These are phyloP conservation scores for Tuberolachnus salignus DNA, from an alignment of 2,888 invertebrate species.

Conservation along the genomic window DNA sequence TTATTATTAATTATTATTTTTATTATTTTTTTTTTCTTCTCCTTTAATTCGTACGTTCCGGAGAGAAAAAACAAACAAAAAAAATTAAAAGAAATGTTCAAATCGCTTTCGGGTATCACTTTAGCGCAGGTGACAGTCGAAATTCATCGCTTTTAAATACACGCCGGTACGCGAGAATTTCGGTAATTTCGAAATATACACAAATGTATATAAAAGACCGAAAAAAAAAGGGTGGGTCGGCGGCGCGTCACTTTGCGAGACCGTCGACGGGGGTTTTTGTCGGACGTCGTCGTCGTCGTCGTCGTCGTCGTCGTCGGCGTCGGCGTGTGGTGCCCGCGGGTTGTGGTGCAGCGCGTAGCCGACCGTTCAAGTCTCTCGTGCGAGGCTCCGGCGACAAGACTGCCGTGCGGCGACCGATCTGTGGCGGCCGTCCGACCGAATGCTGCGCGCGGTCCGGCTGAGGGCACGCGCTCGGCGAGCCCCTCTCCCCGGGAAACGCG, in stretches of 20 bases:
- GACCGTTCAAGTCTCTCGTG: conserved; percentile 49
- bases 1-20: not conserved
- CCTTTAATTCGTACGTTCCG: no score
- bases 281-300: conserved; percentile 6
- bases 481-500: conserved; percentile 11
- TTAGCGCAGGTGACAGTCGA: conserved; percentile 38
- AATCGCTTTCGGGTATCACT: conserved; percentile 16
- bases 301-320: conserved; percentile 9
- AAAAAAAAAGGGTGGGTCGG: no score
- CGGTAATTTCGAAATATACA: no score
- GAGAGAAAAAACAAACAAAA: not conserved
- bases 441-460: conserved; percentile 20
- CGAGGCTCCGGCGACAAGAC: conserved; percentile 43
- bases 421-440: conserved; percentile 20
- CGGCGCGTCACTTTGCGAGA: not conserved
- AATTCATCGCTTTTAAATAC: conserved; percentile 41
- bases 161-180: no score
- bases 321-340: no score
- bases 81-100: no score
- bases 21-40: no score
- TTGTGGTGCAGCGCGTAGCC: not conserved
- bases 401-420: conserved; percentile 21
- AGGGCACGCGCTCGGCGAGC: conserved; percentile 46
- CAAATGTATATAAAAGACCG: not conserved
- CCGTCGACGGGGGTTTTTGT: conserved; percentile 10